These are phyloP conservation scores for Cheilosia scutellata DNA, from an alignment of 2,888 invertebrate genomes.

Conservation along the genomic window DNA sequence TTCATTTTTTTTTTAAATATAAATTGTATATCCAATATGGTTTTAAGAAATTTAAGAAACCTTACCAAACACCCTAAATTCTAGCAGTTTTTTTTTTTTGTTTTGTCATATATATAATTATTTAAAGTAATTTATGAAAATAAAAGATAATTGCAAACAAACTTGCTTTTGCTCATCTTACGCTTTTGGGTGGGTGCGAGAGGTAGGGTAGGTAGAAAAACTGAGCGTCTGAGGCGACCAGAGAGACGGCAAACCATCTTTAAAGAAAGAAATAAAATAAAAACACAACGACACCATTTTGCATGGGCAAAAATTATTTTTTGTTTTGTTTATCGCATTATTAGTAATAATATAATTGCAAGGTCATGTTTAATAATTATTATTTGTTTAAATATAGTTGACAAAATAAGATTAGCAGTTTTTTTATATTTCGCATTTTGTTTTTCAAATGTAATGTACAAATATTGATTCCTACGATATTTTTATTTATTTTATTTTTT, in stretches of 20 bases:
- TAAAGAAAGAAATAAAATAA: conserved; percentile 69
- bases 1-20: conserved; percentile 9
- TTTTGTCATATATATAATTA: not conserved
- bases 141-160: conserved; percentile 21
- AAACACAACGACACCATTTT: conserved; percentile 40
- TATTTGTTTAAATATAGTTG: conserved; percentile 37
- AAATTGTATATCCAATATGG: conserved; percentile 6
- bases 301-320: conserved; percentile 37
- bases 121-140: not conserved
- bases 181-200: conserved; percentile 12
- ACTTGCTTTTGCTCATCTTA: conserved; percentile 28
- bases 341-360: conserved; percentile 33
- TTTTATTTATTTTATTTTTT: not conserved
- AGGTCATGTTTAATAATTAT: conserved; percentile 30
- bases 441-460: conserved; percentile 43
- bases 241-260: conserved; percentile 53
- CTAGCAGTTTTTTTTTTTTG: conserved; percentile 7
- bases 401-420: conserved; percentile 29
- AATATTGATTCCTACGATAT: conserved; percentile 34
- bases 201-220: conserved; percentile 14
- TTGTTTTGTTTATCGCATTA: conserved; percentile 23
- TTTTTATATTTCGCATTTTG: not conserved
- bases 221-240: conserved; percentile 44
- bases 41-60: conserved; percentile 23
- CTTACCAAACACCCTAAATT: conserved; percentile 64